Conservation (phyloP, 2,797 vertebrate genomes). For the Oryzias dopingdopingensis region DNA sequence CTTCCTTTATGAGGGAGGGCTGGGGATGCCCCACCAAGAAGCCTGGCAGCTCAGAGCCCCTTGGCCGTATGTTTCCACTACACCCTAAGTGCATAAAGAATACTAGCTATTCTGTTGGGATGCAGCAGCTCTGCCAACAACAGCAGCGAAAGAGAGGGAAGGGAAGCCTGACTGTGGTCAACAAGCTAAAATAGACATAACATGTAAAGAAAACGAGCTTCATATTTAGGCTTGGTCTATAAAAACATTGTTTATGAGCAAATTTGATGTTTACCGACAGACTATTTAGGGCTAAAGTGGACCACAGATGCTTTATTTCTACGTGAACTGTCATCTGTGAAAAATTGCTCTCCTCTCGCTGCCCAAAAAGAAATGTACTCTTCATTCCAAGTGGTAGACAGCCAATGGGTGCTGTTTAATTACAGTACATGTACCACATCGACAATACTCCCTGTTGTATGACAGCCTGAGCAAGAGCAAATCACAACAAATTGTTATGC, state of each 20-base stretch:
- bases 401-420: conserved; percentile 53
- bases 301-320: conserved; percentile 53
- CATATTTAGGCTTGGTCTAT: conserved; percentile 63
- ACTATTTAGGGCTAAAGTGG: conserved; percentile 49
- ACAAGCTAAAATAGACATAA: conserved; percentile 65
- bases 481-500: conserved; percentile 52
- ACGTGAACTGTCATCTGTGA: conserved; percentile 58
- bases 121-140: conserved; percentile 61
- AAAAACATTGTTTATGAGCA: conserved; percentile 64
- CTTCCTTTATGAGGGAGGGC: conserved; percentile 51
- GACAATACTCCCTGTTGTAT: conserved; percentile 44
- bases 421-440: conserved; percentile 38
- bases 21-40: conserved; percentile 72
- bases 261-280: conserved; percentile 63
- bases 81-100: conserved; percentile 51
- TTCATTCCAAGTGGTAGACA: conserved; percentile 46
- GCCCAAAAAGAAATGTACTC: conserved; percentile 18
- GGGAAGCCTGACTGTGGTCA: conserved; percentile 64
- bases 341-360: conserved; percentile 29
- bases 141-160: conserved; percentile 62
- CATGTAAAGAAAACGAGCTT: conserved; percentile 59
- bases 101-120: conserved; percentile 60
- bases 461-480: conserved; percentile 34
- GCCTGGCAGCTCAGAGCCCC: conserved; percentile 45
- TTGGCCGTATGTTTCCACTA: conserved; percentile 37